These are phyloP conservation scores for Conus ventricosus DNA, from an alignment of 1,140 invertebrate species.

Conservation along the genomic window DNA sequence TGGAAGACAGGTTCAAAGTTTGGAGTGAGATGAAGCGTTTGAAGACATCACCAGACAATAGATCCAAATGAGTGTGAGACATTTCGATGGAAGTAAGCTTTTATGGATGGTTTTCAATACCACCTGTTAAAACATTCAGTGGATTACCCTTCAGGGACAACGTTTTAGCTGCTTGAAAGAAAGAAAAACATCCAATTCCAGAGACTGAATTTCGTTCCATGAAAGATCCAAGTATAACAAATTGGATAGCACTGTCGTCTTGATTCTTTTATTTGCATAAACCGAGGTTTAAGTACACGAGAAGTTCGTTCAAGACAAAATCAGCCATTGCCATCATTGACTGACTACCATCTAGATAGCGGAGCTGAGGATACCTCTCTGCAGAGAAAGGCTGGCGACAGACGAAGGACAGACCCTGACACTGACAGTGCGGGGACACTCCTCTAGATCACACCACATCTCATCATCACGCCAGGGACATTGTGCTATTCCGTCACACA, in stretches of 20 bases:
- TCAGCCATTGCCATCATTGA: neutral
- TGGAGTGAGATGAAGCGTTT: neutral
- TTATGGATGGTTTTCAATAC: neutral
- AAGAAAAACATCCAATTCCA: neutral
- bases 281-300: neutral
- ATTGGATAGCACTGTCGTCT: neutral
- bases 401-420: slow-evolving; percentile 21
- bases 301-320: neutral
- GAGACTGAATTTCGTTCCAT: neutral
- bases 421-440: slow-evolving; percentile 49
- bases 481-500: slow-evolving; percentile 29
- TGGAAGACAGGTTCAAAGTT: neutral
- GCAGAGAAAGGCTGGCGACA: slow-evolving; percentile 13
- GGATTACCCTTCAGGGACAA: neutral
- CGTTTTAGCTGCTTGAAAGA: neutral
- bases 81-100: neutral
- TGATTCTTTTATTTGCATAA: neutral
- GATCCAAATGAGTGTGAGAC: neutral
- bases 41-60: neutral
- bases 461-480: slow-evolving; percentile 42
- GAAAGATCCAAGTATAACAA: neutral
- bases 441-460: slow-evolving; percentile 22
- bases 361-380: neutral
- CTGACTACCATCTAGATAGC: neutral
- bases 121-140: neutral